Evolutionary conservation across 2,113 vertebrate species (phyloP).

Genomic region (Labeo catla): DNA sequence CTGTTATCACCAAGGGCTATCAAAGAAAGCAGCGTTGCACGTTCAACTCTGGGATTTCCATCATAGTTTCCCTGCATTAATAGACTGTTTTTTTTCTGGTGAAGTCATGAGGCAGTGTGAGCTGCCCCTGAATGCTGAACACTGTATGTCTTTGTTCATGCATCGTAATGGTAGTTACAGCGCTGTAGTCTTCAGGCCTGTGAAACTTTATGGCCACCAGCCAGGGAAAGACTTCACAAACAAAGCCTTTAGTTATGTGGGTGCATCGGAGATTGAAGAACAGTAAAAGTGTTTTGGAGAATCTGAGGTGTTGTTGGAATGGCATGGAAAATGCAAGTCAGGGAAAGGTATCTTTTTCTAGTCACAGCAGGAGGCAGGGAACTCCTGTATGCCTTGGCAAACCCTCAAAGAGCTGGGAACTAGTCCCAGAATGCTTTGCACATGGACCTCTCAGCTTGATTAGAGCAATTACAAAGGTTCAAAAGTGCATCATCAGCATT

Average conservation of each 20-base stretch:
- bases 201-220: neutral
- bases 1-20: neutral
- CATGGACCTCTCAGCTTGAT: conserved; percentile 6
- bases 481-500: conserved; percentile 6
- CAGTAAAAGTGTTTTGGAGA: neutral
- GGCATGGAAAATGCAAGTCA: conserved; percentile 4
- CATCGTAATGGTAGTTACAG: neutral
- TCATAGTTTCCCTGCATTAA: neutral
- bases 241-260: neutral
- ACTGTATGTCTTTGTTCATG: conserved; percentile 26
- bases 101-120: conserved; percentile 6
- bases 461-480: neutral
- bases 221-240: neutral
- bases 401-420: conserved; percentile 27
- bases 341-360: neutral
- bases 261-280: neutral
- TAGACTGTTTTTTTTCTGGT: neutral
- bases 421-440: conserved; percentile 31
- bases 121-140: neutral
- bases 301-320: conserved; percentile 24
- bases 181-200: neutral
- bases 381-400: conserved; percentile 39
- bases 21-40: neutral
- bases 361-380: conserved; percentile 14
- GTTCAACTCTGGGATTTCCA: neutral